A percentile compares a stretch with the other conserved stretches of the same genome.
Evolutionary conservation across 1,140 invertebrate genomes (phyloP).

Genomic region (Ostrea edulis): DNA sequence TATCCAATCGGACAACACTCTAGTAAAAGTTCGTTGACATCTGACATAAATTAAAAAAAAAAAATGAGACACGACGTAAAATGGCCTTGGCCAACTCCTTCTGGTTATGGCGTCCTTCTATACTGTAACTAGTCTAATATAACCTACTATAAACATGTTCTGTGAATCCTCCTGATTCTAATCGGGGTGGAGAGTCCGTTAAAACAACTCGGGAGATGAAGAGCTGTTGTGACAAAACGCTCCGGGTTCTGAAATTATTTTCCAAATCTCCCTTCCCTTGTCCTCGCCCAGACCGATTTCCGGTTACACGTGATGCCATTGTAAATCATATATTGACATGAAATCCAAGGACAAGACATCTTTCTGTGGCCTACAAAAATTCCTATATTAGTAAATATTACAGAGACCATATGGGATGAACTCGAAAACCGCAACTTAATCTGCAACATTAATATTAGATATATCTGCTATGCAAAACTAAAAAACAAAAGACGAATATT

Average conservation of each 20-base stretch:
- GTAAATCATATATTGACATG: neutral
- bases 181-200: neutral
- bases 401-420: no score
- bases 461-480: no score
- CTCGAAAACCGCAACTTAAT: no score
- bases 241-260: neutral
- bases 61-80: neutral
- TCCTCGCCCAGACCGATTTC: constrained; percentile 3
- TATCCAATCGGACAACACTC: neutral
- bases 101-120: neutral
- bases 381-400: neutral
- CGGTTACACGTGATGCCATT: constrained; percentile 14
- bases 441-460: no score
- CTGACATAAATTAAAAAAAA: neutral
- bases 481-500: no score
- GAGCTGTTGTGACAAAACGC: neutral
- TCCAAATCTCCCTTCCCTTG: neutral
- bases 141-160: neutral
- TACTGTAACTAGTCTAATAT: neutral
- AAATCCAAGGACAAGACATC: neutral
- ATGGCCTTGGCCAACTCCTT: neutral
- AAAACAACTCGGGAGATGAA: neutral
- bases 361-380: neutral
- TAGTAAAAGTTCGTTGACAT: constrained; percentile 18
- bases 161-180: neutral